These are phyloP conservation scores for Amphilophus citrinellus DNA, from an alignment of 2,113 vertebrate species.

Conservation along the genomic window DNA sequence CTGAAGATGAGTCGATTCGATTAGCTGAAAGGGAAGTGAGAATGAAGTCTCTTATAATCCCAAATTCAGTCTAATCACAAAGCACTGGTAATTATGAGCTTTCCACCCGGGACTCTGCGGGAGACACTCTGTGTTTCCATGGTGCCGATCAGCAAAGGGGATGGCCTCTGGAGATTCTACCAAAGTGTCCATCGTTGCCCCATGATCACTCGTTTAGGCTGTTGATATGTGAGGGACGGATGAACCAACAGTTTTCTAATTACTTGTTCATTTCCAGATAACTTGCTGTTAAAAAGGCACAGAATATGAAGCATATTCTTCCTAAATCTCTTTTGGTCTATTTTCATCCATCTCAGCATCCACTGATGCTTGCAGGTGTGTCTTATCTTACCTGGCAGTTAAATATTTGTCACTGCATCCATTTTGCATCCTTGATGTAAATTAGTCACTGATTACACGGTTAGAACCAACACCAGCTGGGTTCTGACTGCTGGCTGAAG, in stretches of 20 bases:
- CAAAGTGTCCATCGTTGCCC: conserved; percentile 35
- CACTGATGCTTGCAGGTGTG: neutral
- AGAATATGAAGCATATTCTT: neutral
- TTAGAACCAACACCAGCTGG: conserved; percentile 9
- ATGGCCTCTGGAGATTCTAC: conserved; percentile 35
- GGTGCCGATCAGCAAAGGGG: conserved; percentile 54
- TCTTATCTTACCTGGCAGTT: neutral
- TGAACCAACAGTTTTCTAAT: neutral
- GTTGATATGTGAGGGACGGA: neutral
- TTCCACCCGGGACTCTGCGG: conserved; percentile 50
- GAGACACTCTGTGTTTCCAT: conserved; percentile 64
- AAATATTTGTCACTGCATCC: conserved; percentile 4
- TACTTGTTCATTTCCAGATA: neutral
- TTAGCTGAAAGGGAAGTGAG: conserved; percentile 26
- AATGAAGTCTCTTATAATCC: conserved; percentile 35
- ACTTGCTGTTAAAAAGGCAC: neutral
- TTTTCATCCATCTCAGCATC: neutral
- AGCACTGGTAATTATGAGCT: conserved; percentile 69
- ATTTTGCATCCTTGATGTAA: conserved; percentile 5
- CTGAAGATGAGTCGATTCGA: conserved; percentile 37
- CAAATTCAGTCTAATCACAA: conserved; percentile 60
- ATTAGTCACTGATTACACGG: conserved; percentile 7
- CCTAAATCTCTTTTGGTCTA: neutral
- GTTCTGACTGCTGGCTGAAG: conserved; percentile 13
- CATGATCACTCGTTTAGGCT: neutral